Conservation (phyloP, 2,113 vertebrate species). For the Amazona guildingii region DNA sequence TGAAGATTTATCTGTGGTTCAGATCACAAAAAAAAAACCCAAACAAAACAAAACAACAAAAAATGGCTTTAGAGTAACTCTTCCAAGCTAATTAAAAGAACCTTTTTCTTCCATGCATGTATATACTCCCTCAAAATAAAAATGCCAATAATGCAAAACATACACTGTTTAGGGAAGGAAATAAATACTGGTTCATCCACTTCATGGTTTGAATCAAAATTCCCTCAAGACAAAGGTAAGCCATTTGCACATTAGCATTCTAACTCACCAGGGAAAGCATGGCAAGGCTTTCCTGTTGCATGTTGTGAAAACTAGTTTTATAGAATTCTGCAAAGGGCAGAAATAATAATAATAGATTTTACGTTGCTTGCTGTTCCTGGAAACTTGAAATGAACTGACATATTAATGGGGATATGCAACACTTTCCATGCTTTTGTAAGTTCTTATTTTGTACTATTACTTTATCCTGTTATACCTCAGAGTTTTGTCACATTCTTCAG, state of each 20-base stretch:
- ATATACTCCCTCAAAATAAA: neutral
- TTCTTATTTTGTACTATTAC: neutral
- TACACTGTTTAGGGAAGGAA: neutral
- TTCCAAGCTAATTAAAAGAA: neutral
- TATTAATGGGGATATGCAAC: neutral
- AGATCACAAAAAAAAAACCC: neutral
- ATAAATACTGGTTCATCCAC: neutral
- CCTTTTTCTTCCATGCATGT: neutral
- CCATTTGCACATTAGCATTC: neutral
- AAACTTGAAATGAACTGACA: neutral
- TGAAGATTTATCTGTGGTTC: neutral
- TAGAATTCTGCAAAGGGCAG: slow-evolving; percentile 11
- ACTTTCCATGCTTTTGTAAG: slow-evolving; percentile 22
- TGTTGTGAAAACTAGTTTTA: slow-evolving; percentile 27
- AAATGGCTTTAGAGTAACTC: neutral
- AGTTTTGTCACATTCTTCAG: neutral
- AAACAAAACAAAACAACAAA: neutral
- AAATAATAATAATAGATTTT: slow-evolving; percentile 28
- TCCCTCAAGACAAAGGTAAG: neutral
- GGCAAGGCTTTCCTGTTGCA: neutral
- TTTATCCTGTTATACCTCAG: neutral
- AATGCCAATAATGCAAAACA: neutral
- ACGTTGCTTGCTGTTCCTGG: slow-evolving; percentile 13
- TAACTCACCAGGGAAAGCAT: neutral
- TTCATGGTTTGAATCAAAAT: neutral